Evolutionary conservation across 2,888 invertebrate species (phyloP), one percentile per base, ranked within the genome.

Genomic region (Gnatocerus cornutus): DNA sequence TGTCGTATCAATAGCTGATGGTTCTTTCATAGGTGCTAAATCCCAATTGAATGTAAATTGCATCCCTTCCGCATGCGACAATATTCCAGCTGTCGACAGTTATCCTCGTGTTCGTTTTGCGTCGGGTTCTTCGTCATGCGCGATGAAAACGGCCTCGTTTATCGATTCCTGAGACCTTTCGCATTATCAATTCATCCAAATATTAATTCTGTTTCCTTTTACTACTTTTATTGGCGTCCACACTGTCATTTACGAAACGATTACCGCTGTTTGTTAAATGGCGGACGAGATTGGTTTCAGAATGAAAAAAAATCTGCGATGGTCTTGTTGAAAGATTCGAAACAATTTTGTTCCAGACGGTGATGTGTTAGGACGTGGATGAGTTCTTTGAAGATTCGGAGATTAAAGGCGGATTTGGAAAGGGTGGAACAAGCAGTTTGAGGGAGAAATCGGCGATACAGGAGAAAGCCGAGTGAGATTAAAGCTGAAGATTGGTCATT

Each of bases 41-140:
- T n/a, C n/a, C 21, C 21, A 21, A 21, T 21, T 21, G 21, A 21
- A 21, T 21, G 21, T 4, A 21, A 21, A 21, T 21, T 3, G 8
- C 13, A 16, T 4, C 9, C 14, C 7, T 56, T 56, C 56, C 59
- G 45, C 43, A 33, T 59, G 59, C 59, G 59, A 59, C 46, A 56
- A 56, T 43, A 27, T 39, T 21, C 56, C 13, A 59, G 53, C 14
- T 13, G 53, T 9, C 53, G 50, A 50, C 50, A 50, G n/a, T 50
- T 50, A 27, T 50, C 29, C 50, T 29, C 12, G 21, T 58, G 13
- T 13, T 59, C 46, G 27, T 27, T 56, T 58, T 46, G 46, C 33
- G 9, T 8, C 7, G 45, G 30, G 46, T 59, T 59, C 46, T 45
- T 43, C 46, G 59, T 46, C 59, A 59, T 59, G 59, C 59, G 59